These are phyloP conservation scores for Ligdia adustata DNA, from an alignment of 2,888 invertebrate species.

Conservation along the genomic window DNA sequence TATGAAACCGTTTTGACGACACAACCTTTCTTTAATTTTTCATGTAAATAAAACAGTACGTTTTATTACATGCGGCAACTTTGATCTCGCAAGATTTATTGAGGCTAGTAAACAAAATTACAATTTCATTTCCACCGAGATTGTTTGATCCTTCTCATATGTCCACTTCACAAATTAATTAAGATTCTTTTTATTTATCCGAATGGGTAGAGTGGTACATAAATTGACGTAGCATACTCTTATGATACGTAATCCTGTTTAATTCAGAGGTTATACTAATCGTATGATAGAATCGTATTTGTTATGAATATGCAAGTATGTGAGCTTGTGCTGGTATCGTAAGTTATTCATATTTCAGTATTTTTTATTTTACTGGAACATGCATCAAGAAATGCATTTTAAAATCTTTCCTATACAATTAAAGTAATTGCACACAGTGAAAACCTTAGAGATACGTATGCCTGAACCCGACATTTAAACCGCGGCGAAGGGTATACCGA, in stretches of 20 bases:
- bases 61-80: constrained; percentile 36
- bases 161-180: constrained; percentile 38
- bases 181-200: constrained; percentile 33
- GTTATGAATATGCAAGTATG: constrained; percentile 9
- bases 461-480: too few relatives aligned
- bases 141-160: constrained; percentile 37
- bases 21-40: constrained; percentile 42
- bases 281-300: constrained; percentile 12
- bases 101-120: constrained; percentile 38
- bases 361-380: too few relatives aligned
- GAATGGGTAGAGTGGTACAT: constrained; percentile 24
- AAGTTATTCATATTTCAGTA: not conserved
- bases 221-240: constrained; percentile 18
- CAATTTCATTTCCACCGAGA: constrained; percentile 35
- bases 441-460: too few relatives aligned
- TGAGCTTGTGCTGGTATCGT: constrained; percentile 4
- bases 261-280: constrained; percentile 1
- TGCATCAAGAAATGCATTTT: too few relatives aligned
- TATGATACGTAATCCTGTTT: constrained; percentile 19
- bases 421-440: too few relatives aligned
- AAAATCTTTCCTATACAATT: too few relatives aligned
- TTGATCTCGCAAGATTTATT: constrained; percentile 39
- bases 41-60: constrained; percentile 34
- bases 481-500: too few relatives aligned
- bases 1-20: constrained; percentile 44